These are phyloP conservation scores for Anolis sagrei DNA, from an alignment of 2,113 vertebrate species.

Conservation along the genomic window DNA sequence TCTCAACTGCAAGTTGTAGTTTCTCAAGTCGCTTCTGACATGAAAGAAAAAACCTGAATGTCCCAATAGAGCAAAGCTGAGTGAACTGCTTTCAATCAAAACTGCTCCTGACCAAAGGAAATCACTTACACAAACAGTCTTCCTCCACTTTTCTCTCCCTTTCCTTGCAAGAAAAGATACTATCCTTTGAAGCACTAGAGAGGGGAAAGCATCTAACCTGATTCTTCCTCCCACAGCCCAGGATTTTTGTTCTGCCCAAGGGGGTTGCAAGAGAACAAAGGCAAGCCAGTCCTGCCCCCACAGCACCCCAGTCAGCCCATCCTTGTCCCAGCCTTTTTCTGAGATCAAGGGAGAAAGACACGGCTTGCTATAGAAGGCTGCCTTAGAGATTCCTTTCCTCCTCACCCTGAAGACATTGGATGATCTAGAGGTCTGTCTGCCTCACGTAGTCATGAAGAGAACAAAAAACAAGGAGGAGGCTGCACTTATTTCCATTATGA, in stretches of 20 bases:
- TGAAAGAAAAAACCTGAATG: too few species aligned
- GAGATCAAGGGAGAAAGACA: neutral
- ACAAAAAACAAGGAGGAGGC: neutral
- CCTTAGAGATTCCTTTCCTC: neutral
- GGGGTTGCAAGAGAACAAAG: slow-evolving; percentile 33
- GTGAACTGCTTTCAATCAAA: neutral
- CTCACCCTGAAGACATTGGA: neutral
- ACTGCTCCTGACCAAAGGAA: neutral
- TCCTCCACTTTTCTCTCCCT: slow-evolving; percentile 1
- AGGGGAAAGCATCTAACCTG: neutral
- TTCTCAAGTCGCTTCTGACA: too few species aligned
- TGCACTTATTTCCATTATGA: neutral
- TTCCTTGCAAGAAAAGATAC: slow-evolving; percentile 15
- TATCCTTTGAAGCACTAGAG: slow-evolving; percentile 37
- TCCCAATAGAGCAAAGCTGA: too few species aligned
- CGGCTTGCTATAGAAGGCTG: neutral
- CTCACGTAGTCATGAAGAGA: too few species aligned
- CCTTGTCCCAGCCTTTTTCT: neutral
- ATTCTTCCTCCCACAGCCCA: slow-evolving; percentile 1
- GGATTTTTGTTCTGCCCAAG: slow-evolving; percentile 20
- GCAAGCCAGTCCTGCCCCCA: neutral
- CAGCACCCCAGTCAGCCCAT: neutral
- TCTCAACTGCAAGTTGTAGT: neutral
- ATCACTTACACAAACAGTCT: neutral
- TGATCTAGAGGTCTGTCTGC: neutral